These are phyloP conservation scores for Chelon labrosus DNA, from an alignment of 2,797 vertebrate species.

Conservation along the genomic window DNA sequence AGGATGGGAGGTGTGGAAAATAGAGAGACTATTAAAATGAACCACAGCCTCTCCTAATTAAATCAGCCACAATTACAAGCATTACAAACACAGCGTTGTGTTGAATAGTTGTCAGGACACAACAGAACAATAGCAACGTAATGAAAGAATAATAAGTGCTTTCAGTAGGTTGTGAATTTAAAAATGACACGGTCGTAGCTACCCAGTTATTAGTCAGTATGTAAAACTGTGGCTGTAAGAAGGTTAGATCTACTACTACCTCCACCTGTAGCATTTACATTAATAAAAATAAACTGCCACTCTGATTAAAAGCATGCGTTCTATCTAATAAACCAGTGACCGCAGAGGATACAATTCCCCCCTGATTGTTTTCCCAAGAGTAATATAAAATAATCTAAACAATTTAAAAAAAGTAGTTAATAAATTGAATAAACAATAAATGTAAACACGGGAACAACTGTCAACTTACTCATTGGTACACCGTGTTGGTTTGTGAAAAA, in stretches of 20 bases:
- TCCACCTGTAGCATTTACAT: not conserved
- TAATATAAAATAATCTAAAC: too few species aligned
- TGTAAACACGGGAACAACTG: not conserved
- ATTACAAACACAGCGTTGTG: slow-evolving; percentile 32
- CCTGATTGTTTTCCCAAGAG: too few species aligned
- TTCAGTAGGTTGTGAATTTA: not conserved
- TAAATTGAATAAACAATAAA: not conserved
- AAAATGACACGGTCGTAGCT: slow-evolving; percentile 8
- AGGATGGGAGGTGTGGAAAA: slow-evolving; percentile 42
- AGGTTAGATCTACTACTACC: not conserved
- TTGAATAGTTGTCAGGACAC: slow-evolving; percentile 29
- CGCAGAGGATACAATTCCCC: not conserved
- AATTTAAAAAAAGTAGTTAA: too few species aligned
- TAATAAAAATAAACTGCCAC: not conserved
- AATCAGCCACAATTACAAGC: slow-evolving; percentile 59
- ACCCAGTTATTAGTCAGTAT: slow-evolving; percentile 22
- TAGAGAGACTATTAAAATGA: slow-evolving; percentile 43
- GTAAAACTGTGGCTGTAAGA: not conserved
- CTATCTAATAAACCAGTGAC: not conserved
- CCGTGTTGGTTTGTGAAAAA: not conserved
- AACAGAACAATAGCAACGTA: slow-evolving; percentile 15
- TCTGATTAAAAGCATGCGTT: not conserved
- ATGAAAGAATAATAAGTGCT: slow-evolving; percentile 29
- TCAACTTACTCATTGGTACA: too few species aligned
- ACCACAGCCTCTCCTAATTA: slow-evolving; percentile 50